Evolutionary conservation across 2,888 invertebrate genomes (phyloP).

Genomic region (Argyra leucocephala): DNA sequence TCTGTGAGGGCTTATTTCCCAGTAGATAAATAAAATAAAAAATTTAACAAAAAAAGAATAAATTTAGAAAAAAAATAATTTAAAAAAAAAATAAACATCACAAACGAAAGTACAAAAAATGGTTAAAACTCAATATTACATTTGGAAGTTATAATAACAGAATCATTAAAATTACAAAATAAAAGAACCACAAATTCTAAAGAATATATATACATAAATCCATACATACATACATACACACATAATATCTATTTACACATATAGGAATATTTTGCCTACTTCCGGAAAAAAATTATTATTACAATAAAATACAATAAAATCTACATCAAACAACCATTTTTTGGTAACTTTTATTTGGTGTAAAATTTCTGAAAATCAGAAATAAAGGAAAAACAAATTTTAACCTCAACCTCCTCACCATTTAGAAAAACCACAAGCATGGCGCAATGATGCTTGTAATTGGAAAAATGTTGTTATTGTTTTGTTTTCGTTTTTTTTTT

Average conservation of each 20-base stretch:
- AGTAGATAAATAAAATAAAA: too few relatives aligned
- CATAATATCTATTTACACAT: not conserved
- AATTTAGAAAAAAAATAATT: too few relatives aligned
- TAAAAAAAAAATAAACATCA: too few relatives aligned
- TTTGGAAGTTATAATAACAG: too few relatives aligned
- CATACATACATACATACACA: not conserved
- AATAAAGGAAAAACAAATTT: not conserved
- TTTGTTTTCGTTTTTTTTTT: not conserved
- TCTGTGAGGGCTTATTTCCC: too few relatives aligned
- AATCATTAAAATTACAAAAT: too few relatives aligned
- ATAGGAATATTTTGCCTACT: not conserved
- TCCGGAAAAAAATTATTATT: not conserved
- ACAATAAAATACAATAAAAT: not conserved
- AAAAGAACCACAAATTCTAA: not conserved
- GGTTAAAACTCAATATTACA: too few relatives aligned
- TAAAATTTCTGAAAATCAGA: not conserved
- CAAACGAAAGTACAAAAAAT: too few relatives aligned
- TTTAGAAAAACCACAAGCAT: not conserved
- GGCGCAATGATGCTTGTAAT: conserved; percentile 4
- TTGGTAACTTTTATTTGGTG: not conserved
- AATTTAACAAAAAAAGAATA: too few relatives aligned
- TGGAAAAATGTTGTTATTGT: not conserved
- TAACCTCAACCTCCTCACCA: not conserved
- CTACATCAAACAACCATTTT: too few relatives aligned
- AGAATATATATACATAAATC: not conserved